Evolutionary conservation across 1,140 invertebrate genomes (phyloP).

Genomic region (Bombus terrestris): DNA sequence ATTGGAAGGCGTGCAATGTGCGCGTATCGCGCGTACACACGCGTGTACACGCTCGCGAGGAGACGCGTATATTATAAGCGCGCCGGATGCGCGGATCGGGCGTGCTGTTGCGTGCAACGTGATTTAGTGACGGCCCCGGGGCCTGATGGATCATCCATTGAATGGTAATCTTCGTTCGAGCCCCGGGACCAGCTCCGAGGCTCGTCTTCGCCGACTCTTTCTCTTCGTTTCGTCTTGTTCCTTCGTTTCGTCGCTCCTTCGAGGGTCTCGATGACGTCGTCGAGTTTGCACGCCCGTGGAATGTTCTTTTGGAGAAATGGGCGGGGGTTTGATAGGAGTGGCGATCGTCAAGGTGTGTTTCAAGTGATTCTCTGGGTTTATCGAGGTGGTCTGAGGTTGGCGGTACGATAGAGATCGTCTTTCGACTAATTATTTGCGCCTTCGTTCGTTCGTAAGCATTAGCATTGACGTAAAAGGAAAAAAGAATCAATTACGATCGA

Average conservation of each 20-base stretch:
- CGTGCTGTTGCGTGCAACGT: conserved; percentile 49
- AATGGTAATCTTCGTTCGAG: conserved; percentile 55
- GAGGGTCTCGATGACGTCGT: conserved; percentile 32
- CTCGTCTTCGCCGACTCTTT: not conserved
- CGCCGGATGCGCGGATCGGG: conserved; percentile 18
- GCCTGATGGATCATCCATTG: conserved; percentile 64
- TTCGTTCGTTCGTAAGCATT: too few species aligned
- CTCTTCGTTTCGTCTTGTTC: not conserved
- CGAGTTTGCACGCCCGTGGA: conserved; percentile 8
- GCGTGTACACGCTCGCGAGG: conserved; percentile 18
- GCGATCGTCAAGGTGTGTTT: too few species aligned
- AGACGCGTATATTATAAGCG: conserved; percentile 43
- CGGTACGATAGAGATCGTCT: too few species aligned
- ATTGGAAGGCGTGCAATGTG: conserved; percentile 29
- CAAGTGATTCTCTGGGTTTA: too few species aligned
- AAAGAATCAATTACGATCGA: too few species aligned
- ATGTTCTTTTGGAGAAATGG: not conserved
- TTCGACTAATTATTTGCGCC: too few species aligned
- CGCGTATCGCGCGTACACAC: conserved; percentile 17
- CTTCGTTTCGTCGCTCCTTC: not conserved
- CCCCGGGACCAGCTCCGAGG: conserved; percentile 15
- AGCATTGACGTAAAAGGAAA: too few species aligned
- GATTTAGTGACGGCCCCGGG: conserved; percentile 55
- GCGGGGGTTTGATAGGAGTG: not conserved
- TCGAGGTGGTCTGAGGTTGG: too few species aligned